These are phyloP conservation scores for Butorides virescens DNA, from an alignment of 2,113 vertebrate genomes.

Conservation along the genomic window DNA sequence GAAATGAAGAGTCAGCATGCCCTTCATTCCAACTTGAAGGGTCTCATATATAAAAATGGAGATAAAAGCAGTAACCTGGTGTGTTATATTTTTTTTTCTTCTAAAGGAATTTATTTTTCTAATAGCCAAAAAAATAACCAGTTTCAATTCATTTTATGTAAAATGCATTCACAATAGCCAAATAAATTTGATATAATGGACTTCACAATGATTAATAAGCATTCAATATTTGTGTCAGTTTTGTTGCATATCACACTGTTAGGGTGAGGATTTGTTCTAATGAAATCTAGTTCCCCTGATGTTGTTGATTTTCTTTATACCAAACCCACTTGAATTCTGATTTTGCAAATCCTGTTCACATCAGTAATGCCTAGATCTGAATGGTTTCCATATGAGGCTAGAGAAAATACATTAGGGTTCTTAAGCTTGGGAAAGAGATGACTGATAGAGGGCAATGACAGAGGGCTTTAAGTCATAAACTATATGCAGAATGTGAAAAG, in stretches of 20 bases:
- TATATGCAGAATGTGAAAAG: background rate
- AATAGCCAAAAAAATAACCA: background rate
- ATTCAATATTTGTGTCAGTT: background rate
- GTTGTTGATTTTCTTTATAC: background rate
- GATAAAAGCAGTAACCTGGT: background rate
- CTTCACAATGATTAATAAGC: background rate
- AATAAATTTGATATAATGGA: background rate
- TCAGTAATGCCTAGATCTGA: background rate
- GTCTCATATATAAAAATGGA: background rate
- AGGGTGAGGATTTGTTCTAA: background rate
- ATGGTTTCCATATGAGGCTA: conserved; percentile 42
- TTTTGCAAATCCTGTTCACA: conserved; percentile 7
- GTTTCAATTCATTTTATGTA: background rate
- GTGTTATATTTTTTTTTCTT: background rate
- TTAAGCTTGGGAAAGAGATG: conserved; percentile 1
- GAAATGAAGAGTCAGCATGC: background rate
- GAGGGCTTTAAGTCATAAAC: conserved; percentile 8
- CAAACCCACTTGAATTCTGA: background rate
- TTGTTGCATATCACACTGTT: background rate
- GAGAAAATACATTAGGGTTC: background rate
- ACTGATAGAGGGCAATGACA: background rate
- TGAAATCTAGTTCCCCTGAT: background rate
- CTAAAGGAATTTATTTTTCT: background rate
- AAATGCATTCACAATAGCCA: background rate
- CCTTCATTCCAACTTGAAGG: background rate